A percentile compares a stretch with the other conserved stretches of the same genome.
Conservation (phyloP, 2,113 vertebrate genomes). For the Pteronura brasiliensis region DNA sequence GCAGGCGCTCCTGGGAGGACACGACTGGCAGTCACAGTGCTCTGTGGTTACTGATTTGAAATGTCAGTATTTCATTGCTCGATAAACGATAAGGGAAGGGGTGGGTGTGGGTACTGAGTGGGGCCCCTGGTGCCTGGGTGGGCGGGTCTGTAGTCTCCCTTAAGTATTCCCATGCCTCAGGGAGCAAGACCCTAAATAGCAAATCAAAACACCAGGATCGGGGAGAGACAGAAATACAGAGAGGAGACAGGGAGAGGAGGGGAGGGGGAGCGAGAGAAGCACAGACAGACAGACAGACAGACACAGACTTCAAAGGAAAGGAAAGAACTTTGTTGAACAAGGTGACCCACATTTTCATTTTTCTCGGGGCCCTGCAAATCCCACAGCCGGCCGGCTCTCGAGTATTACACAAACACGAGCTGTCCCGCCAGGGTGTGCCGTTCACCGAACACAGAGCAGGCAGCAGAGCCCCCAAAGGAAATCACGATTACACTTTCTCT, state of each 20-base stretch:
- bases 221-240: neutral
- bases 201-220: neutral
- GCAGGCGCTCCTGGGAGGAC: neutral
- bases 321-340: neutral
- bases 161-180: neutral
- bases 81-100: neutral
- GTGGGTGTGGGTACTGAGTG: neutral
- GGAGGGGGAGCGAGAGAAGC: accelerated
- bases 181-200: neutral
- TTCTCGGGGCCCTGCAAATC: neutral
- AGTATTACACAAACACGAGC: neutral
- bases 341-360: neutral
- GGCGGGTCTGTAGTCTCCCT: neutral
- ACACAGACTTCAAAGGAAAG: neutral
- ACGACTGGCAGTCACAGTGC: neutral
- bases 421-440: neutral
- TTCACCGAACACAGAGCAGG: neutral
- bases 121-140: neutral
- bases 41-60: neutral
- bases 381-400: neutral
- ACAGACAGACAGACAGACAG: neutral
- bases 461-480: neutral
- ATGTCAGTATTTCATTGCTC: neutral
- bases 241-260: neutral
- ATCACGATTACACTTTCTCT: neutral